Evolutionary conservation across 2,888 invertebrate genomes (phyloP), one percentile per base, ranked within the genome.

Genomic region (Flabesymbios commensalis): DNA sequence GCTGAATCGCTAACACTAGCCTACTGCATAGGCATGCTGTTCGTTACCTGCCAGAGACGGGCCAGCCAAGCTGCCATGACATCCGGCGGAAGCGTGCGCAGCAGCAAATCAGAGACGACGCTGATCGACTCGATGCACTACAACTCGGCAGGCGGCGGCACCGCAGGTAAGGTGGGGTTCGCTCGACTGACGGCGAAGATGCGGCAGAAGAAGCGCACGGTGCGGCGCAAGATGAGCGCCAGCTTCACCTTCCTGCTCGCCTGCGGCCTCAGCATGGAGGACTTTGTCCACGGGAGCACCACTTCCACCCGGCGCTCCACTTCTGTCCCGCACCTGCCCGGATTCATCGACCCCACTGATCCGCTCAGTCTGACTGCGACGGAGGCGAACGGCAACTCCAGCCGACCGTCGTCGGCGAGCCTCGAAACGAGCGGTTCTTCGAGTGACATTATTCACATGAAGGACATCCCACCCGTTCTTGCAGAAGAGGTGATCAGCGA

Each of bases 171-270:
- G 19, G 58, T 10, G n/a, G 39, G 58, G 22, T 57, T 54, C 10
- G 31, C 47, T n/a, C 32, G 54, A 3, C 48, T 51, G 17, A 41
- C 52, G n/a, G 42, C 47, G 28, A 45, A 39, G 22, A 26, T 32
- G n/a, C 45, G 36, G 22, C 45, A 59, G 22, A 45, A 41, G 43
- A 65, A 59, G 45, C 29, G 41, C 29, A 28, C 31, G 14, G 47
- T 45, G 28, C 55, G 57, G 29, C 47, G 67, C 7, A 67, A 63
- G 49, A 63, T 63, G 58, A 66, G 65, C 2, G 65, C 65, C 36
- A 67, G 67, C 47, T 67, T 66, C 59, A 66, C 67, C n/a, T 67
- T 66, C 39, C 63, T 67, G n/a, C 45, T 67, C 19, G 67, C 67
- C 17, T 63, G 60, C 32, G 68, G 67, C 3, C 55, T 68, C 17